phyloP scores from a whole-genome alignment of 2,797 vertebrate species.

The Pseudochirops corinnae region DNA sequence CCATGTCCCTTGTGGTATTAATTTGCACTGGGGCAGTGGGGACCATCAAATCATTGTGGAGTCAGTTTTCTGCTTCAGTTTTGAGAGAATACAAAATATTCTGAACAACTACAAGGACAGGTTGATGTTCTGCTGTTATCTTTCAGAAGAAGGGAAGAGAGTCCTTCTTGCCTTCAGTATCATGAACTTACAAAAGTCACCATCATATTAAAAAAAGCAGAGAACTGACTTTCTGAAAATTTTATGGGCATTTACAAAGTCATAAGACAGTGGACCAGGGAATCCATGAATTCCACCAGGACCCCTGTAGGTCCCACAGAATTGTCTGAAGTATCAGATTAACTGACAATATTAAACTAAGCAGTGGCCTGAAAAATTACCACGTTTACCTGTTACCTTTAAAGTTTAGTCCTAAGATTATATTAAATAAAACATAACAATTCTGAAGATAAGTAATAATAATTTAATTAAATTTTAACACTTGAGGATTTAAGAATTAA shows the following conservation, averaged over 20 bases:
- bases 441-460: conserved; percentile 49
- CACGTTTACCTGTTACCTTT: no score
- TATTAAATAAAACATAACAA: not conserved
- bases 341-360: not conserved
- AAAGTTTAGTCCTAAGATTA: not conserved
- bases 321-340: not conserved
- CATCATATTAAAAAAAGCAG: not conserved
- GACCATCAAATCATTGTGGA: not conserved
- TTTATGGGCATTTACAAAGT: not conserved
- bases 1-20: not conserved
- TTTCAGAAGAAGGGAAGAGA: conserved; percentile 51
- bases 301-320: conserved; percentile 9
- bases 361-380: not conserved
- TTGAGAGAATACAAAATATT: conserved; percentile 20
- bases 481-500: conserved; percentile 11
- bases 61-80: conserved; percentile 14
- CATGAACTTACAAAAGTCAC: not conserved
- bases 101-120: conserved; percentile 5
- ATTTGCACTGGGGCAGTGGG: not conserved
- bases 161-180: not conserved
- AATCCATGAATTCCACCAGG: conserved; percentile 41
- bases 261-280: not conserved
- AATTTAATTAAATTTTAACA: conserved; percentile 55
- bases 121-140: conserved; percentile 7
- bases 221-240: conserved; percentile 48